Percentiles rank a stretch among this genome's conserved stretches.
Conservation (phyloP, 2,797 vertebrate species). For the Pipistrellus pygmaeus region DNA sequence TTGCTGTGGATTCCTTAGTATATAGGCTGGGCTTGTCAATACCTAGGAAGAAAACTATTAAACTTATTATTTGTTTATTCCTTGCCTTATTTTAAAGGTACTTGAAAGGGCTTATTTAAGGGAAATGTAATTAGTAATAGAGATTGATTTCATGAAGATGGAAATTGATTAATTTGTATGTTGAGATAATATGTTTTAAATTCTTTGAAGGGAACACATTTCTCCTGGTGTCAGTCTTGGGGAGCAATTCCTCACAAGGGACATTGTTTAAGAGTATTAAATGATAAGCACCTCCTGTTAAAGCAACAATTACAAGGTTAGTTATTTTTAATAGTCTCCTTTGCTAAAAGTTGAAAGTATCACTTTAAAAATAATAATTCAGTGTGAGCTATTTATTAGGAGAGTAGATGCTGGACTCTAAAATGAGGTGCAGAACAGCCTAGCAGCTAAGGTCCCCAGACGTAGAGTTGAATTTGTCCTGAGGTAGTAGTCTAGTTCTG, state of each 20-base stretch:
- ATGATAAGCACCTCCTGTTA: neutral
- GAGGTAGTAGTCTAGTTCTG: neutral
- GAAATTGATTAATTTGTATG: slow-evolving; percentile 36
- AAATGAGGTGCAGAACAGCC: neutral
- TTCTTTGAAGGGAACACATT: slow-evolving; percentile 49
- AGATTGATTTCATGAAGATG: neutral
- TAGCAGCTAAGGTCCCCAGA: neutral
- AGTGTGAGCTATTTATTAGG: neutral
- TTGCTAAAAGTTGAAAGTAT: slow-evolving; percentile 43
- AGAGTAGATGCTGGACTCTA: neutral
- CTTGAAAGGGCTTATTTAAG: neutral
- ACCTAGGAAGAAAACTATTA: neutral
- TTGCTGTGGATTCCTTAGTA: slow-evolving; percentile 37
- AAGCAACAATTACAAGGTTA: slow-evolving; percentile 14
- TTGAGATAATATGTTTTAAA: slow-evolving; percentile 40
- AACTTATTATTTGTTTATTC: slow-evolving; percentile 47
- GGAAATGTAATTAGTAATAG: slow-evolving; percentile 25
- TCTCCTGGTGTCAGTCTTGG: neutral
- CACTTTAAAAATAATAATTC: slow-evolving; percentile 46
- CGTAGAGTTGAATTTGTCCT: slow-evolving; percentile 12
- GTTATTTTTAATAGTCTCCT: slow-evolving; percentile 36
- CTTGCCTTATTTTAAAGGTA: slow-evolving; percentile 28
- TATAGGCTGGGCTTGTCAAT: slow-evolving; percentile 5
- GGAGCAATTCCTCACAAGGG: neutral
- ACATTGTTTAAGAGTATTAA: neutral